These are phyloP conservation scores for Chelonia mydas DNA, from an alignment of 2,797 vertebrate species.

Conservation along the genomic window DNA sequence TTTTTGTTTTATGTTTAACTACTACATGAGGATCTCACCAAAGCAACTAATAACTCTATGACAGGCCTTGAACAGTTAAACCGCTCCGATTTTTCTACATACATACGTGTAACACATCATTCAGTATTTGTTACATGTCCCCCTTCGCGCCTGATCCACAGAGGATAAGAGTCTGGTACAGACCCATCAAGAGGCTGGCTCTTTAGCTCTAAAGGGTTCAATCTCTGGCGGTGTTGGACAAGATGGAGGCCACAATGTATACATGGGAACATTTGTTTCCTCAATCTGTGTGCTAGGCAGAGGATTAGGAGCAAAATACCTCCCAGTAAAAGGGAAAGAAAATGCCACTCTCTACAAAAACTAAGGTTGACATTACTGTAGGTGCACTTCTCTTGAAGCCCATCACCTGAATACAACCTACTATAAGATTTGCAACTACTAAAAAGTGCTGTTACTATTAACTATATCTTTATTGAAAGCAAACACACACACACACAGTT, in stretches of 20 bases:
- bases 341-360: neutral
- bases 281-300: neutral
- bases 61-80: neutral
- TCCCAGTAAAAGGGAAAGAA: neutral
- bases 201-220: neutral
- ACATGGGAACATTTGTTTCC: fast-evolving
- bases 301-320: neutral
- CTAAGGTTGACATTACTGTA: neutral
- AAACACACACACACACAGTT: neutral
- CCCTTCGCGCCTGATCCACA: neutral
- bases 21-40: neutral
- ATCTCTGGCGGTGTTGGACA: neutral
- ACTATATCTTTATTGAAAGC: neutral
- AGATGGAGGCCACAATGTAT: fast-evolving
- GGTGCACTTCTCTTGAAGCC: neutral
- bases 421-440: neutral
- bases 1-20: neutral
- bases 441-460: neutral
- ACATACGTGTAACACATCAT: slow-evolving; percentile 31
- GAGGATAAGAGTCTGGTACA: neutral
- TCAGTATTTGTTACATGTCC: neutral
- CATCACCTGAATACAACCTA: neutral
- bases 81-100: neutral
- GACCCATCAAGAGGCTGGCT: neutral
- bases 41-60: neutral